Evolutionary conservation across 2,888 invertebrate genomes (phyloP), one percentile per base, ranked within the genome.

Genomic region (Stenotaenia linearis): DNA sequence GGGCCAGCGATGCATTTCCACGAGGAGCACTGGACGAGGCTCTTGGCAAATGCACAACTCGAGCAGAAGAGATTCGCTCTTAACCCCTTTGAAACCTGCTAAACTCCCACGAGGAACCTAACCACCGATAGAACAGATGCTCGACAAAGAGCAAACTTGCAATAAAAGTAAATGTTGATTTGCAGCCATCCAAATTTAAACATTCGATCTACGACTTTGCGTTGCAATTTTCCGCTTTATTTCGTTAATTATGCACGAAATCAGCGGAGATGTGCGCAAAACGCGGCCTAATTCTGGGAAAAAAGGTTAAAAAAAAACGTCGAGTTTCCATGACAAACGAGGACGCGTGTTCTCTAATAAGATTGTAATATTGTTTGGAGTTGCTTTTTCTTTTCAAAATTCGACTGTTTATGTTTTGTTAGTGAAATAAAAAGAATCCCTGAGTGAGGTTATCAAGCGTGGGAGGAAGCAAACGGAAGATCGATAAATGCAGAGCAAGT

Each of bases 71-170:
- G 61, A 61, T 61, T 61, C 61, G 61, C 61, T 61, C 61, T 61
- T 61, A 61, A 61, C 61, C 61, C 61, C 61, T 61, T 61, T 61
- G 61, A 61, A 61, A 61, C 61, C 61, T 61, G 61, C 61, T 61
- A 61, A 32, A 61, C 23, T 61, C 61, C 61, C 61, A 61, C 61
- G 25, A 61, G 61, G 61, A 61, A 25, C 61, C 23, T 61, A 61
- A 61, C 61, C 25, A 25, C 61, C 61, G 25, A 61, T 61, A 61
- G 61, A 61, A 61, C 61, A 61, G 61, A 61, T 61, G 61, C 25
- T 61, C 61, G 23, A 23, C 61, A 61, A 61, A 25, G 61, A 61
- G 61, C 25, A 61, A 61, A 61, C 61, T 61, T 61, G 23, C 25
- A 61, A 61, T 61, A 61, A 61, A 61, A 61, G 61, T 25, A 61